Percentiles rank a stretch among this genome's conserved stretches.
Conservation (phyloP, 2,888 invertebrate species). For the Napeogenes sylphis region DNA sequence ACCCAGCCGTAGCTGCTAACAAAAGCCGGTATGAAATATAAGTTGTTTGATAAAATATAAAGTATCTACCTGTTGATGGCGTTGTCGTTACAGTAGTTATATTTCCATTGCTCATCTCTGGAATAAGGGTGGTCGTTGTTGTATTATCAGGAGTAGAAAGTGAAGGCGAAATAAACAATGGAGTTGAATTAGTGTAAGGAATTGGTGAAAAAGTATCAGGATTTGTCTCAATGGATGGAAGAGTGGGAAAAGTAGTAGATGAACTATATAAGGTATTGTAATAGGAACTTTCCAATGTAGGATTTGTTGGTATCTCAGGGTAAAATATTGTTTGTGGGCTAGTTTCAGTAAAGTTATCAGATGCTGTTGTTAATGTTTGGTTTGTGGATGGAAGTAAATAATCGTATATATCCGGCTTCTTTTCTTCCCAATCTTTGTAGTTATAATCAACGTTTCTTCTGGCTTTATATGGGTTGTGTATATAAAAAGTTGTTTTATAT, state of each 20-base stretch:
- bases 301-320: too few relatives aligned
- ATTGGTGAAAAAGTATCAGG: too few relatives aligned
- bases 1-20: too few relatives aligned
- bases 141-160: not conserved
- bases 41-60: too few relatives aligned
- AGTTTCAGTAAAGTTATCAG: not conserved
- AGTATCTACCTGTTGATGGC: not conserved
- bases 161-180: not conserved
- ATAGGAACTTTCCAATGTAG: too few relatives aligned
- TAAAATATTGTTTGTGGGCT: not conserved
- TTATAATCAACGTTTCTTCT: conserved; percentile 23
- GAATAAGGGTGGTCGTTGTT: too few relatives aligned
- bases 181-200: too few relatives aligned
- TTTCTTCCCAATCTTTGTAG: conserved; percentile 30
- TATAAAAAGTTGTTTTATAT: too few relatives aligned
- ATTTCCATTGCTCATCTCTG: not conserved
- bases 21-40: too few relatives aligned
- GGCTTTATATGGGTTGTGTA: not conserved
- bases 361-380: not conserved
- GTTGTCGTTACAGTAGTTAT: not conserved
- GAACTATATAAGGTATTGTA: too few relatives aligned
- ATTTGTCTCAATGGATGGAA: not conserved
- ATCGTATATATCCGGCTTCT: conserved; percentile 18
- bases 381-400: conserved; percentile 2
- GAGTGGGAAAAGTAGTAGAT: not conserved